Conservation (phyloP, 2,797 vertebrate species). For the Scyliorhinus canicula region DNA sequence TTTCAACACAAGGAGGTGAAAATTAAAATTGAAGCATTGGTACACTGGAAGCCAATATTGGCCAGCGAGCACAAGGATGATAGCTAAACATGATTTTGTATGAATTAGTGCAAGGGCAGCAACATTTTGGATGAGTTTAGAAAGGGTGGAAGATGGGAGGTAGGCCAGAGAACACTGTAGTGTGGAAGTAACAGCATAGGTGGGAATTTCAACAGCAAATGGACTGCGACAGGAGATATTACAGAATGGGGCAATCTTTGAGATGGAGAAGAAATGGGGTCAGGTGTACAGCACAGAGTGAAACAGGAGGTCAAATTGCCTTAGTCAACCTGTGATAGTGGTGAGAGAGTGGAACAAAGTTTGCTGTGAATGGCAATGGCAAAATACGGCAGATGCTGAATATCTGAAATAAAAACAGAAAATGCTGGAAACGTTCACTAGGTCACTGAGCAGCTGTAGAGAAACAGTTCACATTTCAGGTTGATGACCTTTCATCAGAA, state of each 20-base stretch:
- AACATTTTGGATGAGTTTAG: background rate
- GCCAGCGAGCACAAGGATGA: background rate
- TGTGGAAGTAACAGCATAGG: background rate
- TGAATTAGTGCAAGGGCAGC: background rate
- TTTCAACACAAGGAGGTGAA: background rate
- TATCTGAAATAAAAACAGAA: background rate
- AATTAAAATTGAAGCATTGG: background rate
- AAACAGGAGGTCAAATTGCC: background rate
- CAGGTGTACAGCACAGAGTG: background rate
- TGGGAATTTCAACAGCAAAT: background rate
- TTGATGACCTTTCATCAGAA: background rate
- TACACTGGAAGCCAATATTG: background rate
- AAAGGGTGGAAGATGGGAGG: background rate
- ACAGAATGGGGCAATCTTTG: background rate
- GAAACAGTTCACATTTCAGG: background rate
- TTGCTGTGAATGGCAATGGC: background rate
- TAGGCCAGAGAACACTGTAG: background rate
- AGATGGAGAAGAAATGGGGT: background rate
- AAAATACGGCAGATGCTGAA: background rate
- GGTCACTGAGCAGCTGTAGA: background rate
- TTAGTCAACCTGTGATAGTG: background rate
- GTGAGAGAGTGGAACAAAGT: background rate
- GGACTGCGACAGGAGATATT: background rate
- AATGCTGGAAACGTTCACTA: background rate
- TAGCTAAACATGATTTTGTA: background rate